A percentile compares a stretch with the other conserved stretches of the same genome.
phyloP scores from a whole-genome alignment of 2,113 vertebrate genomes.

The mouse (Mus musculus) region DNA sequence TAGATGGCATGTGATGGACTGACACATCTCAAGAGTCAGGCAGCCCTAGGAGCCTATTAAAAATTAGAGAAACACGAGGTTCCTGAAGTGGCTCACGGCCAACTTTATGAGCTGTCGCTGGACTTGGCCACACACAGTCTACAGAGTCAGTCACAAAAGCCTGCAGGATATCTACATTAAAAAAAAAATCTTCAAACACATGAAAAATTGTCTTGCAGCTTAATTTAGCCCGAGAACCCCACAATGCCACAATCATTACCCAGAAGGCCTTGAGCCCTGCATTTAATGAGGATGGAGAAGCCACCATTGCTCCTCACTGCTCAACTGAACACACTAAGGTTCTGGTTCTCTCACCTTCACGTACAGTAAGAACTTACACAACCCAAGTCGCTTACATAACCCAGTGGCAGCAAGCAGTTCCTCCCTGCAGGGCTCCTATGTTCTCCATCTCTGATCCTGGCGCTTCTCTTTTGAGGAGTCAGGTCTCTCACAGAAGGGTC shows the following conservation, averaged over 20 bases:
- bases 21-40: constrained; percentile 28
- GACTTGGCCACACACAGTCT: neutral
- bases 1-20: constrained; percentile 38
- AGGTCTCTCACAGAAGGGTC: neutral
- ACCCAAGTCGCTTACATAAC: neutral
- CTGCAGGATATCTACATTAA: neutral
- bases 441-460: neutral
- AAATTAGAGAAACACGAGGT: constrained; percentile 67
- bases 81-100: constrained; percentile 64
- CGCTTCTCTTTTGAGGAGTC: neutral
- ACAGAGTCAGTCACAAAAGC: neutral
- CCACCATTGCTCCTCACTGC: neutral
- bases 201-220: neutral
- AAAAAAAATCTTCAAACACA: neutral
- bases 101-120: neutral
- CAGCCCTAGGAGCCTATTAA: constrained; percentile 69
- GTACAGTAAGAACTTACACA: neutral
- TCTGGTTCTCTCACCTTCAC: neutral
- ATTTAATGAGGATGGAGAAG: neutral
- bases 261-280: neutral
- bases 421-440: neutral
- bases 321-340: neutral
- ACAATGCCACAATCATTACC: constrained; percentile 8
- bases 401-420: neutral
- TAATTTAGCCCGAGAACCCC: neutral